Conservation (phyloP, 2,888 invertebrate genomes). For the Carcina quercana region DNA sequence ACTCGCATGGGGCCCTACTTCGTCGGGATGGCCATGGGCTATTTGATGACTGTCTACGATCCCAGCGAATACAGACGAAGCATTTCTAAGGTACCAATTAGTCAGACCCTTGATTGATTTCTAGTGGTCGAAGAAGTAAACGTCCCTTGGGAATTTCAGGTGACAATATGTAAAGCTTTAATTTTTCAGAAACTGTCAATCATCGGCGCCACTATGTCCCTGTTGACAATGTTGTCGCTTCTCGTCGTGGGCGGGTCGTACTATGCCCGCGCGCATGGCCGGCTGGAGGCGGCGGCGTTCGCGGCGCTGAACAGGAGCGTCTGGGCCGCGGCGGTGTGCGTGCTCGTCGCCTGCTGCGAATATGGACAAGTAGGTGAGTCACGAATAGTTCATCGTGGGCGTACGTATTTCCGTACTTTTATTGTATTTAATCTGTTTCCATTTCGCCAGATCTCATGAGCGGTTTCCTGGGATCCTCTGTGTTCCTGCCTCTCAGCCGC, state of each 20-base stretch:
- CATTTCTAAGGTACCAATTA: too few species aligned
- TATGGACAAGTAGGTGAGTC: conserved; percentile 72
- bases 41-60: conserved; percentile 37
- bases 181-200: conserved; percentile 64
- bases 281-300: conserved; percentile 68
- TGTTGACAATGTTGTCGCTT: conserved; percentile 54
- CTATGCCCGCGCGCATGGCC: conserved; percentile 64
- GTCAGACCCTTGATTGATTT: too few species aligned
- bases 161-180: too few species aligned
- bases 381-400: too few species aligned
- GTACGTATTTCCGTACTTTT: too few species aligned
- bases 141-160: too few species aligned
- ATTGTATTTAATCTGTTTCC: too few species aligned
- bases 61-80: too few species aligned
- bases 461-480: conserved; percentile 67
- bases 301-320: conserved; percentile 71
- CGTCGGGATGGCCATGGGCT: conserved; percentile 73
- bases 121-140: too few species aligned
- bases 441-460: conserved; percentile 57
- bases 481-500: conserved; percentile 74
- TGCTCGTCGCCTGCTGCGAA: conserved; percentile 65
- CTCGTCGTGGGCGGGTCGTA: conserved; percentile 67
- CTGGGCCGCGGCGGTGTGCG: conserved; percentile 67
- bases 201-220: conserved; percentile 44
- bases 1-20: conserved; percentile 74